Percentiles rank a stretch among this genome's conserved stretches.
These are phyloP conservation scores for Oriolus oriolus DNA, from an alignment of 2,113 vertebrate genomes.

Conservation along the genomic window DNA sequence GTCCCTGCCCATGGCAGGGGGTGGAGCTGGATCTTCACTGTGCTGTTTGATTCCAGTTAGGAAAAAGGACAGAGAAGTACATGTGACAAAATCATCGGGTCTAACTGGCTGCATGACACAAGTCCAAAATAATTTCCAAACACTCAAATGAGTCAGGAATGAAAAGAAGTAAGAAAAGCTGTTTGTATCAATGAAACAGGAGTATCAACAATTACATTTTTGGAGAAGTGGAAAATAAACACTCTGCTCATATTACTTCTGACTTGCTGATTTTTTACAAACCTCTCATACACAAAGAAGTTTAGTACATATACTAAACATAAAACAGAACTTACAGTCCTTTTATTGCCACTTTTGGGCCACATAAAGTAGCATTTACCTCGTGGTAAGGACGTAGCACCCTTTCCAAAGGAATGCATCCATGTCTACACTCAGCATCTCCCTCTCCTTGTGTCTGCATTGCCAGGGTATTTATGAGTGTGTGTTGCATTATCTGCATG, in stretches of 20 bases:
- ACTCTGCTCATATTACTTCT: neutral
- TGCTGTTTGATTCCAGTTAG: neutral
- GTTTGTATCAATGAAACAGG: neutral
- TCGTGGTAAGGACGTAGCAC: neutral
- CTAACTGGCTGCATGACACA: neutral
- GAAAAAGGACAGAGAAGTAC: neutral
- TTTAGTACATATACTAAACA: neutral
- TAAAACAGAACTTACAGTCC: neutral
- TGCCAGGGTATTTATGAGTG: neutral
- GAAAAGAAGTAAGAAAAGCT: neutral
- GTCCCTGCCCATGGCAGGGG: neutral
- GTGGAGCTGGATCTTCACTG: neutral
- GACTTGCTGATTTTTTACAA: neutral
- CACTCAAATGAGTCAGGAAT: neutral
- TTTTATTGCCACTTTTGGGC: neutral
- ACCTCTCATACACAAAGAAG: neutral
- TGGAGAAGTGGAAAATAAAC: neutral
- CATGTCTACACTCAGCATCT: neutral
- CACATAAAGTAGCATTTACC: neutral
- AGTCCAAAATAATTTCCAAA: neutral
- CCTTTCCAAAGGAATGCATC: neutral
- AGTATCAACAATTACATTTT: neutral
- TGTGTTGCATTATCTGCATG: neutral
- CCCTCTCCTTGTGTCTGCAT: neutral
- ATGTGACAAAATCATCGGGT: neutral